Base-by-base conservation (phyloP, 2,888 invertebrate species). In the Monoplex corrugatus region DNA sequence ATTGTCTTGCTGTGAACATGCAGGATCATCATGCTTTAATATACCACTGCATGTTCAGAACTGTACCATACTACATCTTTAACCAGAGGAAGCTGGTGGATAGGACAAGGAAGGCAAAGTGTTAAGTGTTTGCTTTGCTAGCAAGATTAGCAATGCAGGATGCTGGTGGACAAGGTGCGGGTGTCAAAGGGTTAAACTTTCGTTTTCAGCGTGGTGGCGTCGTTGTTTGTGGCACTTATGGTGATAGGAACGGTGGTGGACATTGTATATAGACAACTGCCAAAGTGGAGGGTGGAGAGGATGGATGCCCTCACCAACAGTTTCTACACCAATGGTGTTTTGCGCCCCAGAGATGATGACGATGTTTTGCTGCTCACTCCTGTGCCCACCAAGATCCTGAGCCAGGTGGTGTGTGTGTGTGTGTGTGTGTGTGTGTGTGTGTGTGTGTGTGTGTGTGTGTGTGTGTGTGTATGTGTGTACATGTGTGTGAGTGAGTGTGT, bases 171-270 rank as follows among this genome's bases (percentile, higher is more conserved):
- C n/a, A n/a, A n/a, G n/a, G n/a, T n/a, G n/a, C n/a, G n/a, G n/a
- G n/a, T n/a, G n/a, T n/a, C n/a, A n/a, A n/a, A n/a, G n/a, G n/a
- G n/a, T n/a, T n/a, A n/a, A n/a, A n/a, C n/a, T n/a, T n/a, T n/a
- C n/a, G n/a, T n/a, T 23, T 23, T 16, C 78, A 80, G 78, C 3
- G 28, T 23, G 78, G 78, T 80, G 40, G 78, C 28, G 13, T 40
- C 8, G 40, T 2, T 87, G 45, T 87, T 63, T 8, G 1, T 50
- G 63, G 45, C 38, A 32, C 38, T 87, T 57, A 80, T 80, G 78
- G 43, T 82, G 32, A 50, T 86, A 32, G 86, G 86, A 2, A 86
- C 88, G 75, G 86, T 40, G 87, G 57, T 86, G 23, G 90, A 87
- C 82, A 28, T 82, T n/a, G 5, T 43, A 0, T 85, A 78, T 78